Conservation (phyloP, 2,797 vertebrate species). For the Tarsius wallacei region DNA sequence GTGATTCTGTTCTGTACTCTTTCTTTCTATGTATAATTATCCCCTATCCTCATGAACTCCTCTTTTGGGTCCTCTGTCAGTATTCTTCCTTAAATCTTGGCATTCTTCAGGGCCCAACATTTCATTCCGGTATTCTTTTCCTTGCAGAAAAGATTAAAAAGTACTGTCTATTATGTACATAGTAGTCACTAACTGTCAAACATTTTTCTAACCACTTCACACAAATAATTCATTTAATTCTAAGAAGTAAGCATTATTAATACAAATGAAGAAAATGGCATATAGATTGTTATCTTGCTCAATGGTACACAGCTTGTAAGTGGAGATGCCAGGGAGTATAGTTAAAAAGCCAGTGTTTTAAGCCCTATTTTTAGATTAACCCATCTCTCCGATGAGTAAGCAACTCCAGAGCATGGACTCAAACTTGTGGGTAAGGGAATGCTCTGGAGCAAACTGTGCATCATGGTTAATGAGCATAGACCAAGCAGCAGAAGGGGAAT, state of each 20-base stretch:
- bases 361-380: not conserved
- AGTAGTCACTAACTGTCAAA: not conserved
- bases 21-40: not conserved
- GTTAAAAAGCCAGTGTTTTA: not conserved
- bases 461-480: not conserved
- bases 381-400: not conserved
- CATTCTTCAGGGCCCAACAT: too few species aligned
- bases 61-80: too few species aligned
- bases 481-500: not conserved
- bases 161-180: not conserved
- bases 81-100: too few species aligned
- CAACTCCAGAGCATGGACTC: not conserved
- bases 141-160: not conserved
- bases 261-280: not conserved
- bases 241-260: not conserved
- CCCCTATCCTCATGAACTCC: not conserved
- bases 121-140: not conserved
- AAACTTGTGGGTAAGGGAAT: not conserved
- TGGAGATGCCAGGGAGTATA: too few species aligned
- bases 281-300: too few species aligned
- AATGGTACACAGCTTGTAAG: rapidly evolving
- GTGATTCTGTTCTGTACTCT: not conserved
- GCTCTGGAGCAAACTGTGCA: too few species aligned
- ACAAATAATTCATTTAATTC: too few species aligned
- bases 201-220: not conserved